A percentile compares a stretch with the other conserved stretches of the same genome.
phyloP scores from a whole-genome alignment of 2,888 invertebrate species.

The Melolontha melolontha region DNA sequence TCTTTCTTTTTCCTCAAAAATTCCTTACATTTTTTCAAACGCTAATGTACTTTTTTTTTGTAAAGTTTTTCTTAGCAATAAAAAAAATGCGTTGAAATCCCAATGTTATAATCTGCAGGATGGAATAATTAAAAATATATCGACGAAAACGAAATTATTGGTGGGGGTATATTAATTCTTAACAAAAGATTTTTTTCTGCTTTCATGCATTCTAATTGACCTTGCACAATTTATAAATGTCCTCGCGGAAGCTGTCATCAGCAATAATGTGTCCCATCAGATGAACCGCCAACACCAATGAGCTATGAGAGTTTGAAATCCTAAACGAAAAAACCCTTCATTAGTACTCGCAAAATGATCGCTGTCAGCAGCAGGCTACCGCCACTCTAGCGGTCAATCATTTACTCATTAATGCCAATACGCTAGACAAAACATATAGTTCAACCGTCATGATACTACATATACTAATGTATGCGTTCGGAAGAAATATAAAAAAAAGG shows the following conservation, averaged over 20 bases:
- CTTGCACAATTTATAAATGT: conserved; percentile 64
- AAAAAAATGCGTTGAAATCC: no score
- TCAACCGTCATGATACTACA: conserved; percentile 8
- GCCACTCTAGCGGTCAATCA: conserved; percentile 62
- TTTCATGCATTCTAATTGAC: conserved; percentile 64
- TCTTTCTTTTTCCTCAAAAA: no score
- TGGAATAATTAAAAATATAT: neutral
- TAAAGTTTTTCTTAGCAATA: no score
- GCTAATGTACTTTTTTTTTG: no score
- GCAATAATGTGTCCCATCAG: conserved; percentile 65
- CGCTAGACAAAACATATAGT: conserved; percentile 53
- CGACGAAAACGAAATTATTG: conserved; percentile 14
- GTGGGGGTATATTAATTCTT: conserved; percentile 42
- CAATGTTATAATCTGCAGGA: neutral
- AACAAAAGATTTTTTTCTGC: conserved; percentile 29
- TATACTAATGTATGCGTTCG: conserved; percentile 3
- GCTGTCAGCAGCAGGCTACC: conserved; percentile 62
- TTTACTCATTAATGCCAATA: conserved; percentile 60
- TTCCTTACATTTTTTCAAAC: no score
- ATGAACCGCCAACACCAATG: conserved; percentile 62
- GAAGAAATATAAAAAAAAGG: conserved; percentile 1
- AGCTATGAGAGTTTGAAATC: conserved; percentile 63
- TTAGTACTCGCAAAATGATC: conserved; percentile 66
- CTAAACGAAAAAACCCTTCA: conserved; percentile 65
- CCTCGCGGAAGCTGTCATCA: conserved; percentile 64